Conservation (phyloP, 2,113 vertebrate genomes). For the Pygoscelis adeliae region DNA sequence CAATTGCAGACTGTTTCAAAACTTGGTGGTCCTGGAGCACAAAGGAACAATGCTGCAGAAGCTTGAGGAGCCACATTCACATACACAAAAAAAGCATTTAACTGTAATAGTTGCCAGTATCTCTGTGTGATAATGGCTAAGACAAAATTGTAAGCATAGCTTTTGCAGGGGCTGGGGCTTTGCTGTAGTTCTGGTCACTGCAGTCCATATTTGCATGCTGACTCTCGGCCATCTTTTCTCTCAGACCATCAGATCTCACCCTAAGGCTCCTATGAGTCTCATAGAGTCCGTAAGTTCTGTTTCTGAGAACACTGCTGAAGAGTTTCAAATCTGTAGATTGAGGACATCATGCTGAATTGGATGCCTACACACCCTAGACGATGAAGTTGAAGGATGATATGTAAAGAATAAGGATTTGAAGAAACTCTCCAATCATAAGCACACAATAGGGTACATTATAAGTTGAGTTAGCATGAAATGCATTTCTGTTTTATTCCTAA, state of each 20-base stretch:
- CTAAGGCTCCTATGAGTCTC: not conserved
- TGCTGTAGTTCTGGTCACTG: not conserved
- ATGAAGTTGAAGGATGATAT: not conserved
- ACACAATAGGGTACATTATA: not conserved
- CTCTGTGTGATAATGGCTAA: not conserved
- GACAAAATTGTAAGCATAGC: not conserved
- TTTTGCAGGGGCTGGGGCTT: not conserved
- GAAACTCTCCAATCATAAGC: not conserved
- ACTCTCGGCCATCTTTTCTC: not conserved
- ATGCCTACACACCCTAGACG: not conserved
- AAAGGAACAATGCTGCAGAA: not conserved
- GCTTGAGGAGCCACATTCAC: not conserved
- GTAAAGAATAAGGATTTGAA: not conserved
- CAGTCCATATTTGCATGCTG: fast-evolving
- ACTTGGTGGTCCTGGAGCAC: not conserved
- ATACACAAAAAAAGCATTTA: not conserved
- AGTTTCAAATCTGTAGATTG: not conserved
- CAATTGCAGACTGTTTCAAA: not conserved
- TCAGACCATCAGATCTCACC: not conserved
- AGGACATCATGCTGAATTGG: not conserved
- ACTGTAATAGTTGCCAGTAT: not conserved
- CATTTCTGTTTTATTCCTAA: slow-evolving; percentile 1
- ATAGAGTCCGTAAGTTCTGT: not conserved
- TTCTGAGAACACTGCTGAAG: not conserved
- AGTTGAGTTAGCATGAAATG: not conserved